Evolutionary conservation across 2,113 vertebrate species (phyloP).

Genomic region (Oophaga pumilio): DNA sequence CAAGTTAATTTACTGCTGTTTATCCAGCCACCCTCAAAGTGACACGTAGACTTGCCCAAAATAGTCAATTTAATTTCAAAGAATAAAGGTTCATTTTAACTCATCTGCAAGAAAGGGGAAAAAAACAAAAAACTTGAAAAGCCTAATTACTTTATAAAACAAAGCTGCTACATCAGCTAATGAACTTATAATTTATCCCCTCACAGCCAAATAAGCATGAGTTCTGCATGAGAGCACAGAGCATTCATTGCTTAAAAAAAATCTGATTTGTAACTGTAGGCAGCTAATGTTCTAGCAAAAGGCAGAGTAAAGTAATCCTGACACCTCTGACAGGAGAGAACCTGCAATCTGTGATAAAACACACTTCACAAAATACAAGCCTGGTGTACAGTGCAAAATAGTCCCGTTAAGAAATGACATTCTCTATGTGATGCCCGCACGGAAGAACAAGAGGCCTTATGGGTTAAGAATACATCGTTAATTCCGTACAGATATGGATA

Average conservation of each 20-base stretch:
- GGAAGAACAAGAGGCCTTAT: background rate
- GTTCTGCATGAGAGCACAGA: constrained; percentile 65
- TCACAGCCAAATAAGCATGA: constrained; percentile 61
- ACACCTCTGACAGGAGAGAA: constrained; percentile 26
- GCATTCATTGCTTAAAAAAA: constrained; percentile 58
- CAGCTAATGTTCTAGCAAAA: constrained; percentile 36
- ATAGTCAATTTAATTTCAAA: constrained; percentile 57
- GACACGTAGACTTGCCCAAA: constrained; percentile 32
- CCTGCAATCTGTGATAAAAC: constrained; percentile 32
- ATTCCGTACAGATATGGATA: background rate
- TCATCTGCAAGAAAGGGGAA: constrained; percentile 42
- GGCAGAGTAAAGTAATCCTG: constrained; percentile 20
- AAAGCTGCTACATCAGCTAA: constrained; percentile 68
- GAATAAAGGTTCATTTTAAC: constrained; percentile 58
- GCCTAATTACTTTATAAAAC: constrained; percentile 64
- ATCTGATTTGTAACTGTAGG: constrained; percentile 43
- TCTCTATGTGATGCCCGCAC: background rate
- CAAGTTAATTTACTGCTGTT: constrained; percentile 5
- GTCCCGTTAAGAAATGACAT: background rate
- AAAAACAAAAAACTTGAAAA: constrained; percentile 50
- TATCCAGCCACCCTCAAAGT: background rate
- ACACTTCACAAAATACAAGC: constrained; percentile 20
- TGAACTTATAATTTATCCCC: constrained; percentile 62
- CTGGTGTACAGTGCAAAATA: background rate
- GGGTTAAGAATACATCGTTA: background rate